phyloP scores from a whole-genome alignment of 1,140 invertebrate genomes.

The Hermetia illucens region DNA sequence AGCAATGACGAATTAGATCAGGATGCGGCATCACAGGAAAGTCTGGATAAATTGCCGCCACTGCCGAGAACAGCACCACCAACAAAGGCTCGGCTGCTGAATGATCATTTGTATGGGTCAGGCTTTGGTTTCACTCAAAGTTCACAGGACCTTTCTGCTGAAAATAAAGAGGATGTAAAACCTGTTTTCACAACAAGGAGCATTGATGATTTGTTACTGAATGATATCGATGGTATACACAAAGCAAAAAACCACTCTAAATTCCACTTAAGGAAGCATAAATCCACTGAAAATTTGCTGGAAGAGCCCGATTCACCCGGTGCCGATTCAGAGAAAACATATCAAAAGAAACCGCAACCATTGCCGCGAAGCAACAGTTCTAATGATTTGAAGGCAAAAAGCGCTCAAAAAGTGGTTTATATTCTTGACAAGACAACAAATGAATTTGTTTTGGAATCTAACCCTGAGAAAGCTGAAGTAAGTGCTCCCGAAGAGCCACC shows the following conservation, averaged over 20 bases:
- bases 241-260: too few relatives aligned
- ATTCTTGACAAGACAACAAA: background rate
- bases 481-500: background rate
- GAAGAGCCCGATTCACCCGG: background rate
- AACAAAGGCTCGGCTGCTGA: too few relatives aligned
- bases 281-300: background rate
- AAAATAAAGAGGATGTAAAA: background rate
- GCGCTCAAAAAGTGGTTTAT: conserved; percentile 3
- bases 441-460: conserved; percentile 4
- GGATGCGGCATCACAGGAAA: background rate
- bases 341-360: conserved; percentile 3
- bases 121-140: background rate
- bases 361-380: background rate
- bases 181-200: background rate
- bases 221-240: conserved; percentile 3
- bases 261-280: too few relatives aligned
- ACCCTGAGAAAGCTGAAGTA: background rate
- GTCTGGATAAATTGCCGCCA: background rate
- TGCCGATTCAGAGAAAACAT: background rate
- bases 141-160: too few relatives aligned
- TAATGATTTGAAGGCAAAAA: background rate
- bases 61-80: background rate
- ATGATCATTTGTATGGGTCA: too few relatives aligned
- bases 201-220: conserved; percentile 2
- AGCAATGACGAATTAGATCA: background rate